Base-by-base conservation (phyloP, 1,140 invertebrate species). In the Drosophila tsacasi region DNA sequence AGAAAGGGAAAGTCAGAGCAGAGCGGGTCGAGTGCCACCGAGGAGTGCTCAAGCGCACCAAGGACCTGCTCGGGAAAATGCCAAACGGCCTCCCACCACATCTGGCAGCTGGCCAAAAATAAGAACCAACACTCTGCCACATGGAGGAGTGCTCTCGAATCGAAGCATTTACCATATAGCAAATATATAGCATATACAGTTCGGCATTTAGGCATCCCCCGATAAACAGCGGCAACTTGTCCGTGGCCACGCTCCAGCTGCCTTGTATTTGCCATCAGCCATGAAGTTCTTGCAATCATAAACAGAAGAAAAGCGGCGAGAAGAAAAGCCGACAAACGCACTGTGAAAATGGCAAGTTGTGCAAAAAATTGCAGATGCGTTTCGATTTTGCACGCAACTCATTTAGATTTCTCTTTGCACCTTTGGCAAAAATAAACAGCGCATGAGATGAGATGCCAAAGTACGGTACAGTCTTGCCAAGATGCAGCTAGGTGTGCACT, bases 401-500 rank as follows among this genome's bases (percentile, higher is more conserved):
- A 78, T 74, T 85, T 78, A 52, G 64, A 77, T 81, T 81, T 80
- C 75, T 62, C 37, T 79, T 81, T 72, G 75, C 83, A 85, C 83
- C 83, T 85, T 79, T 65, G 46, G 68, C 76, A 67, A 66, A 79
- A 74, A 80, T 80, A 79, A 79, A 79, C 67, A 79, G 63, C 54
- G 63, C 71, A 39, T 76, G 62, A 37, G 52, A 55, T 39, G 52
- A 23, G 32, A 35, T 49, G 42, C 19, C 37, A 67, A 64, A 58
- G 59, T 63, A 72, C 72, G 63, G 76, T 80, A 55, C 54, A 57
- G 59, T 44, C 58, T 46, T 21, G 59, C 50, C 64, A 35, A 47
- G 49, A 65, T 59, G 63, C 37, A 19, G 46, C 68, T 52, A 58
- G 68, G 73, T 79, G 64, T 62, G 65, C 54, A 39, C 54, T 61